These are phyloP conservation scores for Hydrotaea diabolus DNA, from an alignment of 2,888 invertebrate species.

Conservation along the genomic window DNA sequence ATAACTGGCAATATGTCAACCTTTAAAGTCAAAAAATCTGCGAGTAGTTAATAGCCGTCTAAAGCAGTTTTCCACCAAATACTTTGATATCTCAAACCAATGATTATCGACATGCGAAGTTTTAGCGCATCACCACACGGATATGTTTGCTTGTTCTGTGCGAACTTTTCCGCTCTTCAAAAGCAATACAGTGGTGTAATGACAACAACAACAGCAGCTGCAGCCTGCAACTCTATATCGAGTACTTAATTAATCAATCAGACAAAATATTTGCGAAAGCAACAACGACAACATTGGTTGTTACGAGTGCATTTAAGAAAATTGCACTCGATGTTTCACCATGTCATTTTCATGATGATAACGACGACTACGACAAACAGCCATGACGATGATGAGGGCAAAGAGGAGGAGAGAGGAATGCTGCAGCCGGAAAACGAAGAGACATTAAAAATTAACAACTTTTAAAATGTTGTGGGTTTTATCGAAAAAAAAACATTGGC, in stretches of 20 bases:
- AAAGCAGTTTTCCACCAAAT: too few species aligned
- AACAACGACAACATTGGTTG: conserved; percentile 18
- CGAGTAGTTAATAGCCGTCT: too few species aligned
- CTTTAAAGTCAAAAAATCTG: too few species aligned
- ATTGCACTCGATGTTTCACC: conserved; percentile 29
- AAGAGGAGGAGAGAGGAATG: too few species aligned
- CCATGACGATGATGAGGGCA: too few species aligned
- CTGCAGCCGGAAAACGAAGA: too few species aligned
- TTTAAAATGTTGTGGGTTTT: too few species aligned
- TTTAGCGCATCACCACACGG: too few species aligned
- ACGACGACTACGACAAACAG: background rate
- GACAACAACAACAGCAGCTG: conserved; percentile 24
- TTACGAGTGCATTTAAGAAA: background rate
- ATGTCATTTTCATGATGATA: conserved; percentile 10
- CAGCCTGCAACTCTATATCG: conserved; percentile 8
- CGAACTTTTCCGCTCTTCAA: conserved; percentile 6
- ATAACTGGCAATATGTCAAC: too few species aligned
- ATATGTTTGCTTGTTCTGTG: background rate
- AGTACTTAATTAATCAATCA: conserved; percentile 40
- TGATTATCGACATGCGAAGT: too few species aligned
- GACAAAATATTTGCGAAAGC: conserved; percentile 24
- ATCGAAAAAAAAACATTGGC: too few species aligned
- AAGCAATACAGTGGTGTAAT: conserved; percentile 3
- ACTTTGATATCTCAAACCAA: too few species aligned
- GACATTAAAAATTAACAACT: background rate